Evolutionary conservation across 2,797 vertebrate species (phyloP), one percentile per base, ranked within the genome.

Genomic region (Spondyliosoma cantharus): DNA sequence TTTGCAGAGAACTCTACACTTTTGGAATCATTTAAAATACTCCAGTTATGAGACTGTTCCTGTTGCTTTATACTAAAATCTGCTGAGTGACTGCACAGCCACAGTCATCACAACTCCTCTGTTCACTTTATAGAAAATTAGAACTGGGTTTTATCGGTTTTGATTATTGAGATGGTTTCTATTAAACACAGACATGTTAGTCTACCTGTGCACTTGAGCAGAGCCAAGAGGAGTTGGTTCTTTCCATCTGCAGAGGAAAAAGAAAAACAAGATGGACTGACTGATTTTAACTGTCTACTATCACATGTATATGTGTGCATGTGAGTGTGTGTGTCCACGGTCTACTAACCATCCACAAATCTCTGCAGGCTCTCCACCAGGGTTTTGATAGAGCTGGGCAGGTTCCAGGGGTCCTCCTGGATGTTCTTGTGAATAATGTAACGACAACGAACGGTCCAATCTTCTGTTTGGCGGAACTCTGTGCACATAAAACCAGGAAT

Each of bases 341-440:
- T 76, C 53, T 68, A 90, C 96, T 89, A 45, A 98, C 98, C 97
- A 77, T 99, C 98, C 63, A 98, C 98, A 0, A 97, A 96, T 94
- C 95, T 96, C 90, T 99, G 97, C 85, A 99, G 96, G 83, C 95
- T 97, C 90, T 98, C 98, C 86, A 99, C 96, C 75, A 99, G 94
- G n/a, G 94, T 97, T 93, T 96, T 97, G 90, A 99, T 99, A n/a
- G 97, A 96, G 90, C 70, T 91, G n/a, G 98, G 98, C 46, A 99
- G 96, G 94, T 99, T 99, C 98, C 98, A 99, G 14, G 98, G 98
- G 92, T 99, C 98, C 92, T 99, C 97, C 88, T 97, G 97, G 90
- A 99, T 97, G 91, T 98, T 98, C 89, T 97, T 96, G 91, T 98
- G 96, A 86, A 99, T 97, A 56, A 97, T 85, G 77, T 90, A 93